Base-by-base conservation (phyloP, 1,140 invertebrate genomes). In the Eulimnadia texana region DNA sequence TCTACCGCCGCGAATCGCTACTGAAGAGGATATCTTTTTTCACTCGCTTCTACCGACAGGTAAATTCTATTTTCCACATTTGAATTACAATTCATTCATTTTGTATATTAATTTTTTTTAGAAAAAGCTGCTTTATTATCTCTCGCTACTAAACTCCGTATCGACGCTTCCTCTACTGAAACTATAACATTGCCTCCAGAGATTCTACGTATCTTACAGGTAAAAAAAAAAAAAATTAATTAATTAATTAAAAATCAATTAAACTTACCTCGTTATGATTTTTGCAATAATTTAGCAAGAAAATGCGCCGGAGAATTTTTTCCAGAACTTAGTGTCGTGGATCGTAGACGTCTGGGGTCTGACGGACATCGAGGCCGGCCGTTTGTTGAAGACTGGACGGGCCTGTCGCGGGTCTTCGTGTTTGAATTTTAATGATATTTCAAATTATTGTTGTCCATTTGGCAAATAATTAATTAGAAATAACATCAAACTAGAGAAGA, bases 391-490 rank as follows among this genome's bases (percentile, higher is more conserved):
- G 6, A 42, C 6, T 6, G 33, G 33, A 6, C 33, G 33, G 6
- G 16, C 6, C 33, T 42, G 33, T 42, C 33, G 33, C 33, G 33
- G 33, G 6, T 16, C 6, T 42, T 42, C 33, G 23, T 58, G 55
- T 2, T 16, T 58, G 19, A n/a, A n/a, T 25, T 58, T 58, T 16
- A 20, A 25, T 0, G 55, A 58, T 19, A 58, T 58, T 16, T 27
- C 55, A 6, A 58, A 58, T 27, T 42, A 20, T 10, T 58, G 55
- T 20, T 58, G 55, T 29, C 55, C 55, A 6, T 58, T 58, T 29
- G 55, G 55, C 22, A 33, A 58, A 58, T 42, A 42, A 42, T 42
- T 42, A 42, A 42, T 42, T 42, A 42, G 16, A 42, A 42, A 42
- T 16, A 42, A 42, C 33, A 42, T 42, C 16, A 42, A 42, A 42